Evolutionary conservation across 2,113 vertebrate genomes (phyloP), one percentile per base, ranked within the genome.

Genomic region (Ibidorhyncha struthersii): DNA sequence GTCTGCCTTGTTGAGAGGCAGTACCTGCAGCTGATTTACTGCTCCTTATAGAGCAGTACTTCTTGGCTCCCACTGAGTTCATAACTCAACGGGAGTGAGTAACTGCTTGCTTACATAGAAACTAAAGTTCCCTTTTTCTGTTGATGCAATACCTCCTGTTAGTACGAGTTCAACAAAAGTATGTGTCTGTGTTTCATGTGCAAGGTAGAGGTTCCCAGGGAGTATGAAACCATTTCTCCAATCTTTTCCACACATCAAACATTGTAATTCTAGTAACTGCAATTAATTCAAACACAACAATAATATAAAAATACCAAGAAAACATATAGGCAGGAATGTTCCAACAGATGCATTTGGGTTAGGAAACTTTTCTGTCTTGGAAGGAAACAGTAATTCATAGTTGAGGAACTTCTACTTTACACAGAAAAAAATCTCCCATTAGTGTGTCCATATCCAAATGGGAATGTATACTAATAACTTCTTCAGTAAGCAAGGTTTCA

Each of bases 241-340:
- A 0, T 63, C 43, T 82, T 53, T 45, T 82, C 17, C 17, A 38
- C n/a, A 70, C 47, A 61, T 94, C 80, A 93, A 70, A 65, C 16
- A 14, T 8, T 66, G 36, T 66, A 45, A 84, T 89, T 78, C 17
- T 66, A 84, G 38, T 82, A 90, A 90, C 50, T 77, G 53, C 22
- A 61, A 52, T 90, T 94, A 78, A 89, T 95, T 87, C 19, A 41
- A 89, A 36, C 27, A 41, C 65, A 72, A 34, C 23, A 55, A 32
- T 59, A 41, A 22, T 17, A 27, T 58, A 49, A 87, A 89, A 71
- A 52, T 76, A 56, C 22, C 15, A 82, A 49, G 43, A 77, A 92
- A 86, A 86, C 5, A 10, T 53, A 26, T 3, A 81, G 83, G 41
- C 9, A 50, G 40, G 43, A 95, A 40, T 71, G 20, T 67, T 90